Base-by-base conservation (phyloP, 2,888 invertebrate genomes). In the Philhelius pedissequus region DNA sequence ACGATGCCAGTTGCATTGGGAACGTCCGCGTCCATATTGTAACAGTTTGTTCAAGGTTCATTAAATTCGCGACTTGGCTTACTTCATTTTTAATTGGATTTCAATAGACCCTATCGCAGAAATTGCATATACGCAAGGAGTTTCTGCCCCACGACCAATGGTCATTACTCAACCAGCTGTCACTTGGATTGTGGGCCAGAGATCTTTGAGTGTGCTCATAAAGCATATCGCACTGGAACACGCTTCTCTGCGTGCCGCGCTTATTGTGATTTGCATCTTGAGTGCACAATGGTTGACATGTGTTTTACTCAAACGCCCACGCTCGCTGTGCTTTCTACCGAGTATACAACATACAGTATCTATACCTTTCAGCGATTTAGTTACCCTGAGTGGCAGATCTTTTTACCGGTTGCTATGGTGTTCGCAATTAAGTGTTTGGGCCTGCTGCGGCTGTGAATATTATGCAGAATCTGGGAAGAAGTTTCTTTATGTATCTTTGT, bases 31-130 rank as follows among this genome's bases (percentile, higher is more conserved):
- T 6, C n/a, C n/a, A 6, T n/a, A 15, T 56, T 27, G 40, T 38
- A 82, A 58, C 74, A 64, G 43, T 74, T 35, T 71, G 30, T 62
- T 66, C 84, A 84, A 80, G 84, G 84, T 71, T 76, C 84, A 84
- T 84, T 76, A 73, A 79, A 60, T 80, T 75, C 27, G 75, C 80
- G 45, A 56, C 73, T 78, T 25, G 45, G 56, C 13, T 74, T 54
- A 45, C 58, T 71, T 58, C 40, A 62, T 76, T 80, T 64, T 84
- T 84, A 84, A 84, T 84, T 84, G 84, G 80, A 84, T 84, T 80
- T 71, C 84, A 84, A 80, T 80, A 62, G 80, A 84, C 79, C 75
- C 74, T 60, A 70, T 75, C 80, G n/a, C n/a, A 76, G 84, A 71
- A 80, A 80, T 56, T 60, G 74, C 15, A 40, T 22, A 74, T 69